A percentile compares a stretch with the other conserved stretches of the same genome.
Evolutionary conservation across 2,888 invertebrate genomes (phyloP).

Genomic region (Drosophila peninsularis): DNA sequence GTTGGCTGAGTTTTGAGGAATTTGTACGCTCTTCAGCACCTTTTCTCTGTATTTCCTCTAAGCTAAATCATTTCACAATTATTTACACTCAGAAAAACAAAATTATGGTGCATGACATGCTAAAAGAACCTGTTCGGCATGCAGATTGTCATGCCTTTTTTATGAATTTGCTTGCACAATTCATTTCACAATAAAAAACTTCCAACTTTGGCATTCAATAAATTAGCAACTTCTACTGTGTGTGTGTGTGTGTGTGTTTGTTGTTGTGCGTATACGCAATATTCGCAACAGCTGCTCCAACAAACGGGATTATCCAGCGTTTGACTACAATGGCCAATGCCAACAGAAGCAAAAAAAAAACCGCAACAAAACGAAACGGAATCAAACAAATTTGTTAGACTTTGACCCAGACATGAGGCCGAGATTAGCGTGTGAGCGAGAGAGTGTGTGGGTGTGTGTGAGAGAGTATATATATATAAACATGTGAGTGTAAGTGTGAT

Average conservation of each 20-base stretch:
- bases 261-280: constrained; percentile 52
- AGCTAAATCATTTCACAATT: not conserved
- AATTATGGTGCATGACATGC: constrained; percentile 6
- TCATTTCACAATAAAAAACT: constrained; percentile 13
- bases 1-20: no score
- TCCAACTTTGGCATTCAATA: constrained; percentile 39
- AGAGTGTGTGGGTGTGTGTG: constrained; percentile 15
- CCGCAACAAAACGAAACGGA: constrained; percentile 44
- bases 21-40: no score
- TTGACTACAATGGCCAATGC: constrained; percentile 30
- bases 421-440: constrained; percentile 58
- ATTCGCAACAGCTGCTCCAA: constrained; percentile 25
- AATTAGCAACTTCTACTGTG: constrained; percentile 31
- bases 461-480: not conserved
- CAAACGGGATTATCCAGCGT: constrained; percentile 24
- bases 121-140: constrained; percentile 6
- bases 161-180: constrained; percentile 8
- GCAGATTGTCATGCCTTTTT: constrained; percentile 13
- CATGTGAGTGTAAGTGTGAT: constrained; percentile 19
- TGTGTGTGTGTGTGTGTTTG: not conserved
- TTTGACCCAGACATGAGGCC: constrained; percentile 75
- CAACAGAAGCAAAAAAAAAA: constrained; percentile 16
- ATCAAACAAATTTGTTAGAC: constrained; percentile 61
- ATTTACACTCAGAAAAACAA: not conserved
- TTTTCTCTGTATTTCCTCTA: not conserved